These are phyloP conservation scores for Condylura cristata DNA, from an alignment of 2,113 vertebrate species.

Conservation along the genomic window DNA sequence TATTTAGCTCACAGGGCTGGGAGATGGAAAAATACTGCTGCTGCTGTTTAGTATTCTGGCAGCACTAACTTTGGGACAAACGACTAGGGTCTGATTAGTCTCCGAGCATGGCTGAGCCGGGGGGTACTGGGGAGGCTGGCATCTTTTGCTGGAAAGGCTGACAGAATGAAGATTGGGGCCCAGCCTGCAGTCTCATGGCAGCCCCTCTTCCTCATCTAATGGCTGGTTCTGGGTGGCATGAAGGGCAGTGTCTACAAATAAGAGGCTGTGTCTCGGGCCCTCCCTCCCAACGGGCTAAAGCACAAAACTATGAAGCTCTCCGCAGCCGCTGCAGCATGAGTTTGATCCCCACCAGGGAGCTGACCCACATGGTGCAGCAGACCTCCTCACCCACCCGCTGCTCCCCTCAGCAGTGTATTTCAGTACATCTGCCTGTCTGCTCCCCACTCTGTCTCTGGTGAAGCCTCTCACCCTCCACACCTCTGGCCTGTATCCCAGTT, in stretches of 20 bases:
- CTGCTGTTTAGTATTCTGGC: neutral
- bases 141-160: neutral
- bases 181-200: neutral
- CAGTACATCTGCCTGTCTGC: no score
- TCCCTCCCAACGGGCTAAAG: no score
- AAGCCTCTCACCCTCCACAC: no score
- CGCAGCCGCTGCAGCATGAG: no score
- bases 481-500: no score
- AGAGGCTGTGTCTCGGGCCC: rapidly evolving
- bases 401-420: no score
- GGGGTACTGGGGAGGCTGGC: neutral
- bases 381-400: no score
- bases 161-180: neutral
- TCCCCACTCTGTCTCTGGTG: no score
- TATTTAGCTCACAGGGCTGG: neutral
- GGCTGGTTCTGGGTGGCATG: neutral
- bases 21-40: neutral
- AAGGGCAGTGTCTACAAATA: neutral
- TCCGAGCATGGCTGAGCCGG: neutral
- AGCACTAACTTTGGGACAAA: neutral
- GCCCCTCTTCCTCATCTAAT: neutral
- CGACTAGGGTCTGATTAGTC: neutral
- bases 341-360: no score
- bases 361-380: no score
- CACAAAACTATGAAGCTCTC: no score